Percentiles rank a stretch among this genome's conserved stretches.
Conservation (phyloP, 2,113 vertebrate species). For the Zapornia atra region DNA sequence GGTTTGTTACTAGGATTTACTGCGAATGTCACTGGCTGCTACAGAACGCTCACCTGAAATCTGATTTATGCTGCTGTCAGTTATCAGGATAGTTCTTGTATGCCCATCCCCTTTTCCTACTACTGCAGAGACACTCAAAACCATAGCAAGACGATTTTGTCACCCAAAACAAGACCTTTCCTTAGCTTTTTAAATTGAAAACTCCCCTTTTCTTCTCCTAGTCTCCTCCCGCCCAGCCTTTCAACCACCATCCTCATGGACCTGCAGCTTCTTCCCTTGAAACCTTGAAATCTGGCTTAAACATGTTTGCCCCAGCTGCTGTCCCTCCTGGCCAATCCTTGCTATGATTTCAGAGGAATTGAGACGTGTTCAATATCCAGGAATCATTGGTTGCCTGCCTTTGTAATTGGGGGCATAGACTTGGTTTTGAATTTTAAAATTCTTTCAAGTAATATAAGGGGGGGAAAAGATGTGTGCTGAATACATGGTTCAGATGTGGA, state of each 20-base stretch:
- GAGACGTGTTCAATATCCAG: background rate
- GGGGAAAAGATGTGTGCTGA: background rate
- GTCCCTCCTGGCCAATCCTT: background rate
- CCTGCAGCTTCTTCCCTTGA: constrained; percentile 27
- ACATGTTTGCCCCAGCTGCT: background rate
- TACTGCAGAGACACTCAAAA: background rate
- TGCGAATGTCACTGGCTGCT: background rate
- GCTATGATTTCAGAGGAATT: constrained; percentile 49
- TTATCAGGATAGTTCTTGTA: background rate
- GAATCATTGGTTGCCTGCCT: background rate
- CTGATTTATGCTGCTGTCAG: background rate
- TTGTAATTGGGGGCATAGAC: background rate
- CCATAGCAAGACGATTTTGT: background rate
- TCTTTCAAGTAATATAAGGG: background rate
- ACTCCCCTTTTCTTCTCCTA: background rate
- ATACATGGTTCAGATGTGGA: background rate
- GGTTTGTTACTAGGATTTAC: background rate
- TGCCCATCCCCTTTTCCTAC: background rate
- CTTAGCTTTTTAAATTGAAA: background rate
- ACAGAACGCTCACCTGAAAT: background rate
- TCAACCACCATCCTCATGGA: background rate
- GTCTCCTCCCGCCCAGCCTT: background rate
- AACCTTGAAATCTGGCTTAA: constrained; percentile 20
- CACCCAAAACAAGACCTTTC: background rate
- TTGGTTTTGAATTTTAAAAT: background rate